Evolutionary conservation across 2,797 vertebrate species (phyloP).

Genomic region (Helarctos malayanus): DNA sequence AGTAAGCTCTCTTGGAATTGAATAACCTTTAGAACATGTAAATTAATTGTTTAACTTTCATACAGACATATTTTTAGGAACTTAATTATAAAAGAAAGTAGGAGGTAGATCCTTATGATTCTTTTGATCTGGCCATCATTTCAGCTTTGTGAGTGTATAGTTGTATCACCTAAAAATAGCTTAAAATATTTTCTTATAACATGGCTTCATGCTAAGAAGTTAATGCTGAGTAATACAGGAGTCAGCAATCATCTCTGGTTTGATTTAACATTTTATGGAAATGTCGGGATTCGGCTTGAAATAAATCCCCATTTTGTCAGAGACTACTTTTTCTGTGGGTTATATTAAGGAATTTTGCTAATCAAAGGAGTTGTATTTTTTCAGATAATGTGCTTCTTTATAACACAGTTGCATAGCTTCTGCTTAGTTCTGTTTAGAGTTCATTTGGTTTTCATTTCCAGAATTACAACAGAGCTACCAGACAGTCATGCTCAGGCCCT

Average conservation of each 20-base stretch:
- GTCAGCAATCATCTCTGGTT: neutral
- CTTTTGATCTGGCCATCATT: neutral
- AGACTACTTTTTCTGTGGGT: neutral
- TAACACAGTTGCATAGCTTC: neutral
- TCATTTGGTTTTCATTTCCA: neutral
- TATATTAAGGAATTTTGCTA: neutral
- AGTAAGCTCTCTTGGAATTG: neutral
- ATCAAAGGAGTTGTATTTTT: neutral
- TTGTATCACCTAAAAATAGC: neutral
- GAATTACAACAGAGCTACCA: neutral
- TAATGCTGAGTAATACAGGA: neutral
- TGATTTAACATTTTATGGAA: neutral
- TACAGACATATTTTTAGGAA: constrained; percentile 34
- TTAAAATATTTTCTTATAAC: neutral
- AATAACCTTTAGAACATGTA: neutral
- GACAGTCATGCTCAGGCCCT: no score
- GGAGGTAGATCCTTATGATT: neutral
- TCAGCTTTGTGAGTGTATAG: neutral
- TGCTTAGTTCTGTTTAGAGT: neutral
- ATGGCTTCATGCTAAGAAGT: neutral
- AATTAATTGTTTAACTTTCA: constrained; percentile 19
- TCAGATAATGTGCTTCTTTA: neutral
- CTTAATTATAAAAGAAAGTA: constrained; percentile 47
- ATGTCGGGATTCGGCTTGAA: neutral
- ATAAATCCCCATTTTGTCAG: neutral